Evolutionary conservation across 2,113 vertebrate species (phyloP).

Genomic region (Micronisus gabar): DNA sequence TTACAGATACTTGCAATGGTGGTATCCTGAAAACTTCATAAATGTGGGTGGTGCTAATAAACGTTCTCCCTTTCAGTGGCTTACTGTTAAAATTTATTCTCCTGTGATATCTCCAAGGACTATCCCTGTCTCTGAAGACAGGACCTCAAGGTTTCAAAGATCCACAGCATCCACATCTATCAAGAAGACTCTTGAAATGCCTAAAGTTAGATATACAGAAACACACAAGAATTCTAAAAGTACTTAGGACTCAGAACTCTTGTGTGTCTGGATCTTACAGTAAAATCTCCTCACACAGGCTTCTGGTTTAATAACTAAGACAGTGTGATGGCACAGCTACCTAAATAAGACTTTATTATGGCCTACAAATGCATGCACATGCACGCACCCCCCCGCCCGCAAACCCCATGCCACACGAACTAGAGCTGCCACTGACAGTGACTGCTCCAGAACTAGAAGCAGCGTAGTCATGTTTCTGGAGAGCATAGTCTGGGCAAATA

Average conservation of each 20-base stretch:
- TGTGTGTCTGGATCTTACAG: neutral
- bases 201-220: neutral
- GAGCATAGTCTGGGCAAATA: neutral
- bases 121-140: neutral
- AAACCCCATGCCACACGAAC: fast-evolving
- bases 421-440: neutral
- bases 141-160: neutral
- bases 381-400: fast-evolving
- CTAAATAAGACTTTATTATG: neutral
- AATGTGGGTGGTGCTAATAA: neutral
- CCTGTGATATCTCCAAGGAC: neutral
- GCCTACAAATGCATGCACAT: neutral
- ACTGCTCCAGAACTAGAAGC: neutral
- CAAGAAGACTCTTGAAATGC: neutral
- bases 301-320: neutral
- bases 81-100: neutral
- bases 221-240: neutral
- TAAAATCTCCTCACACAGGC: neutral
- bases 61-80: neutral
- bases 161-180: neutral
- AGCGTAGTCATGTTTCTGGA: neutral
- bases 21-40: neutral
- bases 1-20: neutral
- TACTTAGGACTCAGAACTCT: neutral
- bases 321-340: neutral